Conservation (phyloP, 2,797 vertebrate species). For the Aplochiton taeniatus region DNA sequence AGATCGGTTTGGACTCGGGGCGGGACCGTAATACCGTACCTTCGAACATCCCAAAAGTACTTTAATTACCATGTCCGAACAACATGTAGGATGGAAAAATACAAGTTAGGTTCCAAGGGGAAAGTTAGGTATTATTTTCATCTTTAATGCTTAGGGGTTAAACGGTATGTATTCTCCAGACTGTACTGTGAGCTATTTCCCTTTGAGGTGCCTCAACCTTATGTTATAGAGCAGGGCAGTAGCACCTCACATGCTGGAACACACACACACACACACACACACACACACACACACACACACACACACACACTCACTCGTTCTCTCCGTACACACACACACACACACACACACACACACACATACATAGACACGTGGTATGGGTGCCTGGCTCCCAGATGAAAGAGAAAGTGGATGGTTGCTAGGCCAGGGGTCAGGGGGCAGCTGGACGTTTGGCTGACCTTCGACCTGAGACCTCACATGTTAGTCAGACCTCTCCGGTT, state of each 20-base stretch:
- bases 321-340: background rate
- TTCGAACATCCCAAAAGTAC: conserved; percentile 58
- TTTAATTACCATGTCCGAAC: conserved; percentile 68
- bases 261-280: background rate
- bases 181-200: conserved; percentile 46
- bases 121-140: conserved; percentile 37
- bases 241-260: conserved; percentile 39
- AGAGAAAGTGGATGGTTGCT: conserved; percentile 45
- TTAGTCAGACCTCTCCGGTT: conserved; percentile 49
- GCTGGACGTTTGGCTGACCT: conserved; percentile 71
- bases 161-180: conserved; percentile 28
- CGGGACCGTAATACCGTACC: conserved; percentile 62
- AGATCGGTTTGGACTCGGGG: conserved; percentile 61
- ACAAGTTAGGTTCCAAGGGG: conserved; percentile 47
- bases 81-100: conserved; percentile 55
- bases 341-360: background rate
- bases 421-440: conserved; percentile 67
- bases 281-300: background rate
- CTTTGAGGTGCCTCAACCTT: conserved; percentile 8
- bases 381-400: conserved; percentile 52
- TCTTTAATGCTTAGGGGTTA: conserved; percentile 53
- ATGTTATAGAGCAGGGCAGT: conserved; percentile 48
- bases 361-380: background rate
- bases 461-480: conserved; percentile 62
- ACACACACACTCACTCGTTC: background rate